Evolutionary conservation across 2,113 vertebrate species (phyloP), one percentile per base, ranked within the genome.

Genomic region (Gymnocephalus cernua): DNA sequence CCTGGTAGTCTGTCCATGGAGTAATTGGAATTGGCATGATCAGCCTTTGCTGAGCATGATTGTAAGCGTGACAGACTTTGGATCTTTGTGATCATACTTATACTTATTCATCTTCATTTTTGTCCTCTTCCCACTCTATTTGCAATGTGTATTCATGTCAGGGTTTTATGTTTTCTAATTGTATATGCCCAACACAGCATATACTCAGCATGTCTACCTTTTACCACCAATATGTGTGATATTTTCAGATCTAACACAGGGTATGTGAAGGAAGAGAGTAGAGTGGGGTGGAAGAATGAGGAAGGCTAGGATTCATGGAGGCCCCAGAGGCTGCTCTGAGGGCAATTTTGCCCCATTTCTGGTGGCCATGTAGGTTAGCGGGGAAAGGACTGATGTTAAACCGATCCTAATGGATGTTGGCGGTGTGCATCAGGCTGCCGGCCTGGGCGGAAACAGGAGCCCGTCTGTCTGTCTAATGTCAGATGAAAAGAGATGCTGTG

Each of bases 351-450:
- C 48, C 78, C 79, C 73, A 87, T 86, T 88, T 93, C 75, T 86
- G 13, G 10, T 70, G 79, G 85, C 67, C 84, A 85, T 87, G 68
- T 86, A 64, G 87, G 69, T 87, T 88, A 85, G 74, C 18, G 21
- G 79, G 51, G 67, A 85, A 82, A 71, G 51, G 79, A 69, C 63
- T 54, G 82, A 82, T 81, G 76, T 77, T 79, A 86, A 88, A 74
- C 32, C 71, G 35, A 70, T 77, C 81, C 74, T 89, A 90, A 89
- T 91, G 84, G 89, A 89, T 86, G 69, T 45, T 87, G 88, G 88
- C 64, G 57, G 62, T 47, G 44, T 69, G 81, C 79, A 82, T 85
- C 80, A 56, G 47, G 79, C 79, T 77, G 65, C 54, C 21, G 51
- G 78, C 32, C 69, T 23, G 29, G 83, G 76, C 47, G 53, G 73